Conservation (phyloP, 2,888 invertebrate species). For the Synergus japonicus region DNA sequence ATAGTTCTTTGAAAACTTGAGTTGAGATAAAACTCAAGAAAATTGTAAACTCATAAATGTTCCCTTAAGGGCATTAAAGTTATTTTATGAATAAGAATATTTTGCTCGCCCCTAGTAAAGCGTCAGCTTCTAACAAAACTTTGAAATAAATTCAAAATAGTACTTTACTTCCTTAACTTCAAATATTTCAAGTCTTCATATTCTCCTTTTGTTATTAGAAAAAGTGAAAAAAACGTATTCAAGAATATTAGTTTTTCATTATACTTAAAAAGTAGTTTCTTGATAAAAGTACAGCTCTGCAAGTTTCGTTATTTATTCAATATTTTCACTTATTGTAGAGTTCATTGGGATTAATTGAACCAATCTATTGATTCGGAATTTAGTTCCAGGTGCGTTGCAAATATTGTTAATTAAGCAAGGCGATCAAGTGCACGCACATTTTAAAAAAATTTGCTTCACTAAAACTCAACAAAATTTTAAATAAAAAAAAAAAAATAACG, state of each 20-base stretch:
- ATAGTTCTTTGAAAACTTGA: constrained; percentile 26
- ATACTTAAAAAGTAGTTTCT: not conserved
- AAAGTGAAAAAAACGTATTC: not conserved
- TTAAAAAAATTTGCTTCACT: not conserved
- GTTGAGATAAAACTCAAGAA: constrained; percentile 23
- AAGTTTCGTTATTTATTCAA: not conserved
- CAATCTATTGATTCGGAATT: not conserved
- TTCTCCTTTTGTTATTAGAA: not conserved
- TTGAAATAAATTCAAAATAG: too few species aligned
- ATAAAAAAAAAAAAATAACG: constrained; percentile 21
- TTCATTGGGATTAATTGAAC: not conserved
- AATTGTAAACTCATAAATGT: constrained; percentile 26
- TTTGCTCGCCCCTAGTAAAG: not conserved
- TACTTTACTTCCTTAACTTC: too few species aligned
- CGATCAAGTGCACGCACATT: constrained; percentile 4
- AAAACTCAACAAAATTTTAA: not conserved
- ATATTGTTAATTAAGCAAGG: constrained; percentile 30
- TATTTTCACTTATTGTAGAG: not conserved
- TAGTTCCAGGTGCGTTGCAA: not conserved
- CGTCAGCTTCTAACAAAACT: not conserved
- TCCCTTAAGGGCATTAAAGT: constrained; percentile 19
- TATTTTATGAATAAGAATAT: not conserved
- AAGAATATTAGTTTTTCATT: not conserved
- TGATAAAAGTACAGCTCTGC: not conserved
- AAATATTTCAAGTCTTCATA: not conserved